These are phyloP conservation scores for Chrysemys picta DNA, from an alignment of 2,113 vertebrate genomes.

Conservation along the genomic window DNA sequence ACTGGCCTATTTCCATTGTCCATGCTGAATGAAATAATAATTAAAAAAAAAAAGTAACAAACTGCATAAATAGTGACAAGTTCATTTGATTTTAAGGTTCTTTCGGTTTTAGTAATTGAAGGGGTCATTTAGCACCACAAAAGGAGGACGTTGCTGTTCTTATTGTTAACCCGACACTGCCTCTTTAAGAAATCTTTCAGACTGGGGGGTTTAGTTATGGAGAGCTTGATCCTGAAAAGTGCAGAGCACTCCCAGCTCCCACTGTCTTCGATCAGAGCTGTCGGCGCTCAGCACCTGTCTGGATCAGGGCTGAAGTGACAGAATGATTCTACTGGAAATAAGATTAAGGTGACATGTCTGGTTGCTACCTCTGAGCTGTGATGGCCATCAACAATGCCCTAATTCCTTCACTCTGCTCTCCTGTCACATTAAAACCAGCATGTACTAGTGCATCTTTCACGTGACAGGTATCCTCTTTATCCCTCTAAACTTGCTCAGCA, in stretches of 20 bases:
- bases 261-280: neutral
- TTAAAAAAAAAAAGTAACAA: neutral
- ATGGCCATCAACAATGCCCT: neutral
- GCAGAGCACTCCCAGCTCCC: neutral
- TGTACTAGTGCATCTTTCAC: neutral
- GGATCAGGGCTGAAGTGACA: fast-evolving
- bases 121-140: neutral
- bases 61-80: neutral
- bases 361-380: neutral
- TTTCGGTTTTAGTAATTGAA: fast-evolving
- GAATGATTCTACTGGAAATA: fast-evolving
- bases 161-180: neutral
- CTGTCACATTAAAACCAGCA: neutral
- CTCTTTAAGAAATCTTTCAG: too few relatives aligned
- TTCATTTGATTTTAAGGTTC: neutral
- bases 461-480: neutral
- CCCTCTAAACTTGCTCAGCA: neutral
- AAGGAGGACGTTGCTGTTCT: neutral
- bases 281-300: neutral
- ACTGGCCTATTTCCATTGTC: fast-evolving
- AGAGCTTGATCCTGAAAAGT: neutral
- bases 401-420: neutral
- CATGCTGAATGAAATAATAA: neutral
- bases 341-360: fast-evolving
- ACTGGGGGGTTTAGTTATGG: neutral